Evolutionary conservation across 2,113 vertebrate genomes (phyloP).

Genomic region (Rissa tridactyla): DNA sequence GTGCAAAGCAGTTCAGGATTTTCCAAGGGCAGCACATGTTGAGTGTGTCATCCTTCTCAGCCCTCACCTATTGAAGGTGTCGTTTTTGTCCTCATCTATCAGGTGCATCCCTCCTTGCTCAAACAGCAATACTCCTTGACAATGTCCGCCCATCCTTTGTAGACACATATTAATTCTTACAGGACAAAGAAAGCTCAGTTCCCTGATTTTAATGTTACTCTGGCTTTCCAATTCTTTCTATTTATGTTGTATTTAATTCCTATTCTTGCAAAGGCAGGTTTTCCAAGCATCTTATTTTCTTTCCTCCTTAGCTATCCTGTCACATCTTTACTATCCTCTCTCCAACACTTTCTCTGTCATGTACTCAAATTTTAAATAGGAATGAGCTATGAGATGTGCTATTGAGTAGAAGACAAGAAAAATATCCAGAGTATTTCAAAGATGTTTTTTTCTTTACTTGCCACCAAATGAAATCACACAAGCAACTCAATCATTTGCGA

Average conservation of each 20-base stretch:
- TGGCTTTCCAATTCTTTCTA: not conserved
- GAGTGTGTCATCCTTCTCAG: not conserved
- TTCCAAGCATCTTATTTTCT: not conserved
- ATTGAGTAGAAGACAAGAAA: not conserved
- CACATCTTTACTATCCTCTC: not conserved
- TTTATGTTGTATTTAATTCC: not conserved
- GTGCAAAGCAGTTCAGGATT: not conserved
- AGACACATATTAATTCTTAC: not conserved
- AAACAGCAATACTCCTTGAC: not conserved
- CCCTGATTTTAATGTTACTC: not conserved
- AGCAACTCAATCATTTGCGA: not conserved
- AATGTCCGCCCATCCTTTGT: not conserved
- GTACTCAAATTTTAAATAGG: not conserved
- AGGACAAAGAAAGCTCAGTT: not conserved
- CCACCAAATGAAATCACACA: not conserved
- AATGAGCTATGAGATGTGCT: not conserved
- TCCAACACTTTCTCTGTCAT: not conserved
- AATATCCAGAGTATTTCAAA: not conserved
- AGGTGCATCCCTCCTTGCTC: not conserved
- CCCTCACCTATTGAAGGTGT: not conserved
- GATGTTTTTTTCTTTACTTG: not conserved
- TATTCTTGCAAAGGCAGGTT: not conserved
- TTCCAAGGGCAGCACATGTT: not conserved
- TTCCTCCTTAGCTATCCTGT: not conserved
- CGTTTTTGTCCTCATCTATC: not conserved